Evolutionary conservation across 2,113 vertebrate species (phyloP).

Genomic region (Sapajus apella): DNA sequence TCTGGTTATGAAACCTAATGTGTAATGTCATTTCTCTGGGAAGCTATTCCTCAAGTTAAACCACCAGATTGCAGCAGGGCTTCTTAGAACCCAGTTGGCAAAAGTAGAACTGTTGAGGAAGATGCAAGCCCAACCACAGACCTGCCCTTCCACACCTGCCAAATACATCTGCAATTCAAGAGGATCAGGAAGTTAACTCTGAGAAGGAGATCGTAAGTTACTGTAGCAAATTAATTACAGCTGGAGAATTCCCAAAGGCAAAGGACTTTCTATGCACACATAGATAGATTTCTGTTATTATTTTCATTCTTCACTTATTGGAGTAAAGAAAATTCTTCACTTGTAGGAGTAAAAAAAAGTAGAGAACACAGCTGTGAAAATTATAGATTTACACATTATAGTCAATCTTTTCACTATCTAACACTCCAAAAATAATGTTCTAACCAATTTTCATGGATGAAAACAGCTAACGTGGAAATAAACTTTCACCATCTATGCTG

Average conservation of each 20-base stretch:
- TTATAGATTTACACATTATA: neutral
- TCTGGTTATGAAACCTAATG: neutral
- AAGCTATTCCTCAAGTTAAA: neutral
- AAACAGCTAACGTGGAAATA: neutral
- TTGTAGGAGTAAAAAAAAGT: neutral
- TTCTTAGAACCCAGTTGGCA: neutral
- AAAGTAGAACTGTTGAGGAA: neutral
- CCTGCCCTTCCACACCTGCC: neutral
- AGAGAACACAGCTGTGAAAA: constrained; percentile 11
- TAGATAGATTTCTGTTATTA: neutral
- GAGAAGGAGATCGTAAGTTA: neutral
- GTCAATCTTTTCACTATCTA: neutral
- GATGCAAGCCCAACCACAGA: neutral
- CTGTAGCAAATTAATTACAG: neutral
- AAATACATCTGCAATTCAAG: neutral
- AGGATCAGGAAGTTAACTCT: neutral
- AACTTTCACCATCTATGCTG: neutral
- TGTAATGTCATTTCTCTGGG: neutral
- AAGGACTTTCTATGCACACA: neutral
- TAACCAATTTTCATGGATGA: neutral
- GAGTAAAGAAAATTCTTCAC: neutral
- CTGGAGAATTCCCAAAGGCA: neutral
- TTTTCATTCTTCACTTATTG: constrained; percentile 16
- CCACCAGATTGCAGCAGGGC: neutral
- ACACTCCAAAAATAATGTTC: constrained; percentile 18